Percentiles rank a stretch among this genome's conserved stretches.
Evolutionary conservation across 30 jellyfish, hydroid and myxozoan species (phyloP).

Genomic region (Aurelia sp.): DNA sequence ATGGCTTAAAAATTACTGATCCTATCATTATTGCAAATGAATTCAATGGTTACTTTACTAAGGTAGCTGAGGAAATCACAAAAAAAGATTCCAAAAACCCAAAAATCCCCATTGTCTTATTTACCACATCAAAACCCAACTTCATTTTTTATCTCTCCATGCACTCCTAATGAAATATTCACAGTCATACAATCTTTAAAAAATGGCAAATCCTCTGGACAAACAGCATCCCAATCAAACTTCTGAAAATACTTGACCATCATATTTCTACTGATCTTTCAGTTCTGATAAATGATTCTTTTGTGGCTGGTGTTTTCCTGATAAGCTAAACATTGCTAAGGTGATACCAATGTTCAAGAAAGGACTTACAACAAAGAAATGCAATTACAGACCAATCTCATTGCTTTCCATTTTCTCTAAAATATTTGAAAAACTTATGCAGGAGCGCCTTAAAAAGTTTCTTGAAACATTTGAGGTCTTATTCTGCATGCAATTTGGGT

Average conservation of each 20-base stretch:
- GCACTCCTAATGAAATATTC: background rate
- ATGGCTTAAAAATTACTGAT: background rate
- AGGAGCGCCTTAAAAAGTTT: background rate
- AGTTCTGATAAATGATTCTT: background rate
- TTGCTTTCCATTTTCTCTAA: background rate
- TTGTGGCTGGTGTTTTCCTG: background rate
- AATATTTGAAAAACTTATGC: background rate
- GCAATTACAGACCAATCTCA: background rate
- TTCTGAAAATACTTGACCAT: background rate
- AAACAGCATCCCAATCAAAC: slow-evolving; percentile 4
- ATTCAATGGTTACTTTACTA: too few relatives aligned
- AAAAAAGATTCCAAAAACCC: too few relatives aligned
- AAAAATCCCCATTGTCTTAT: too few relatives aligned
- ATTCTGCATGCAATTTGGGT: background rate
- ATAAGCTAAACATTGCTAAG: too few relatives aligned
- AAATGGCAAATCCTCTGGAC: background rate
- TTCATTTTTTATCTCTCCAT: too few relatives aligned
- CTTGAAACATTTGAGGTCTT: background rate
- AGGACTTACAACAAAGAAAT: background rate
- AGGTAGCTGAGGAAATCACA: too few relatives aligned
- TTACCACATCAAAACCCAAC: too few relatives aligned
- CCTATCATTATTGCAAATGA: too few relatives aligned
- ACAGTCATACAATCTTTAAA: background rate
- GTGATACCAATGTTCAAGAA: too few relatives aligned
- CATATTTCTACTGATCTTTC: background rate